Evolutionary conservation across 2,888 invertebrate genomes (phyloP), one percentile per base, ranked within the genome.

Genomic region (Malthinus seriepunctatus): DNA sequence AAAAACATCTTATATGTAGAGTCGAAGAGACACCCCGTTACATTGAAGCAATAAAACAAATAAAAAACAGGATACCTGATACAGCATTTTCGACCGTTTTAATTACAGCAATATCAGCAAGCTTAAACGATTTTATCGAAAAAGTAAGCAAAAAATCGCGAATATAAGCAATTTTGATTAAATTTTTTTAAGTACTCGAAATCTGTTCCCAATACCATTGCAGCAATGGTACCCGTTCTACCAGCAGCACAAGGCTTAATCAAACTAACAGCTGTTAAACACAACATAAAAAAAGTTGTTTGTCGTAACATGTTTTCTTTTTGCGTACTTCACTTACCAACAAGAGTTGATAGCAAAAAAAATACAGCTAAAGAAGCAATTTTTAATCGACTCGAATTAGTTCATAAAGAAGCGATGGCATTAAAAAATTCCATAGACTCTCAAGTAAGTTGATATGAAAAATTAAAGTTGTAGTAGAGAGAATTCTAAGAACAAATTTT

Each of bases 241-340:
- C 49, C 49, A 38, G 49, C 14, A 49, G 34, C 49, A 10, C 23
- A 34, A 38, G 23, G 34, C 8, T 8, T 49, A 8, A 31, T 35
- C 1, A 6, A 49, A 10, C 35, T 49, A 23, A 8, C 15, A 11
- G 35, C 49, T 11, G n/a, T 6, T 10, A 49, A 31, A 3, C 49
- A 38, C 11, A 49, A 49, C 9, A 12, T 38, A 4, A 49, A 49
- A 32, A 38, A 38, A 23, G n/a, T 23, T 14, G 10, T 49, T 31
- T 49, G 49, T n/a, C 15, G 37, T 8, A 49, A 49, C 31, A 49
- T 31, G 10, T 49, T 49, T 49, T 49, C 49, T n/a, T 2, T 38
- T 49, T 2, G 49, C 49, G 3, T 12, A 35, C 34, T 49, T 49
- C 34, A 38, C 4, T 37, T 49, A 15, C 49, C 49, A 11, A 37